These are phyloP conservation scores for Geopemphigus sp. DNA, from an alignment of 1,140 invertebrate species.

Conservation along the genomic window DNA sequence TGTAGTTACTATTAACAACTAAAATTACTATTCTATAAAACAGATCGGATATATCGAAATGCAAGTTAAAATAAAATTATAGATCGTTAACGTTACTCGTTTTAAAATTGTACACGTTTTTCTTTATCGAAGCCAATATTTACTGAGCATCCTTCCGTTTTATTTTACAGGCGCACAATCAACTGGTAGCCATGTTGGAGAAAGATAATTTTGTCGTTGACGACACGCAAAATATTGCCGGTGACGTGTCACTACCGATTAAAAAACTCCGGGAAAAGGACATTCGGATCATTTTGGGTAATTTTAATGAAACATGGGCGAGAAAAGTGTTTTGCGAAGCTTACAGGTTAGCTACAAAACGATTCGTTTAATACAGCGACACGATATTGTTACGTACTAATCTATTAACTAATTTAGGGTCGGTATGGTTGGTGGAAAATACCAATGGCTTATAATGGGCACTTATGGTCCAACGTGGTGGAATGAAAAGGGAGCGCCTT, in stretches of 20 bases:
- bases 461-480: conserved; percentile 80
- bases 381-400: no score
- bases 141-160: neutral
- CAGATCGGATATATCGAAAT: no score
- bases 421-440: conserved; percentile 86
- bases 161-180: conserved; percentile 76
- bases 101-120: no score
- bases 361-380: neutral
- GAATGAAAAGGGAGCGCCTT: conserved; percentile 65
- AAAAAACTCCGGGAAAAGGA: conserved; percentile 88
- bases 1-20: no score
- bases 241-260: conserved; percentile 80
- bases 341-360: conserved; percentile 62
- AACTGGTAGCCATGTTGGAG: conserved; percentile 86
- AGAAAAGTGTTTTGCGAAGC: conserved; percentile 92
- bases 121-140: no score
- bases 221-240: conserved; percentile 90
- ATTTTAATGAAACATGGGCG: conserved; percentile 94
- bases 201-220: conserved; percentile 75
- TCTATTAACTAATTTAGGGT: conserved; percentile 56
- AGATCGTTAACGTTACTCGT: no score
- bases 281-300: conserved; percentile 91
- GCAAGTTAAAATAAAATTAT: no score
- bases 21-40: no score
- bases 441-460: conserved; percentile 96